These are phyloP conservation scores for Drosophila borealis DNA, from an alignment of 2,888 invertebrate genomes.

Conservation along the genomic window DNA sequence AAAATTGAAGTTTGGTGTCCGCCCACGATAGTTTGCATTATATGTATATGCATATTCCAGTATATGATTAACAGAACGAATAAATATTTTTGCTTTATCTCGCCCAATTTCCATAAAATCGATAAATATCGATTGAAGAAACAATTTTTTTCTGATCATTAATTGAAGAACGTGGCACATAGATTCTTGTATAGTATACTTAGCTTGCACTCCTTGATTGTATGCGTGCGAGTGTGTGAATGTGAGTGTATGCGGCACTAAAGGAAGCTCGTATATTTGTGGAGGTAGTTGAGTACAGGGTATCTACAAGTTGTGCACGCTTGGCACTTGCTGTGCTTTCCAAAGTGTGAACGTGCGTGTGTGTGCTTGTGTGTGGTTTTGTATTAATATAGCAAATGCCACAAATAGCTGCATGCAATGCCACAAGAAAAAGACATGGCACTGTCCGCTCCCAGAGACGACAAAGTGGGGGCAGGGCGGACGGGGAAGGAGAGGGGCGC, in stretches of 20 bases:
- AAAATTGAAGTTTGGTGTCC: no score
- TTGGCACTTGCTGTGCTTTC: background rate
- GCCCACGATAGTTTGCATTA: no score
- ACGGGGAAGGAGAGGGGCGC: no score
- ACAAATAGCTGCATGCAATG: slow-evolving; percentile 65
- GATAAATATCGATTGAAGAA: background rate
- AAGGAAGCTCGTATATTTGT: no score
- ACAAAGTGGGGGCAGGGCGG: background rate
- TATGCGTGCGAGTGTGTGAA: no score
- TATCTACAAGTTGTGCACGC: background rate
- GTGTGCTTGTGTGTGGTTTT: slow-evolving; percentile 21
- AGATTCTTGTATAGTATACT: no score
- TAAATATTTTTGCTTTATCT: no score
- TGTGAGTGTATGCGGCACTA: no score
- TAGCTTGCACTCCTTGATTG: no score
- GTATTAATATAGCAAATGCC: slow-evolving; percentile 62
- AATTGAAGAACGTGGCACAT: no score
- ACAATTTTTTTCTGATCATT: background rate
- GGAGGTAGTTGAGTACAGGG: background rate
- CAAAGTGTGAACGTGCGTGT: background rate
- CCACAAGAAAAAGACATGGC: slow-evolving; percentile 41
- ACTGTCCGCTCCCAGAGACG: slow-evolving; percentile 2
- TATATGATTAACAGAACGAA: no score
- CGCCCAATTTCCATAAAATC: background rate
- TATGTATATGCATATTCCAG: no score